Percentiles rank a stretch among this genome's conserved stretches.
These are phyloP conservation scores for Heliconius ethilla DNA, from an alignment of 2,888 invertebrate genomes.

Conservation along the genomic window DNA sequence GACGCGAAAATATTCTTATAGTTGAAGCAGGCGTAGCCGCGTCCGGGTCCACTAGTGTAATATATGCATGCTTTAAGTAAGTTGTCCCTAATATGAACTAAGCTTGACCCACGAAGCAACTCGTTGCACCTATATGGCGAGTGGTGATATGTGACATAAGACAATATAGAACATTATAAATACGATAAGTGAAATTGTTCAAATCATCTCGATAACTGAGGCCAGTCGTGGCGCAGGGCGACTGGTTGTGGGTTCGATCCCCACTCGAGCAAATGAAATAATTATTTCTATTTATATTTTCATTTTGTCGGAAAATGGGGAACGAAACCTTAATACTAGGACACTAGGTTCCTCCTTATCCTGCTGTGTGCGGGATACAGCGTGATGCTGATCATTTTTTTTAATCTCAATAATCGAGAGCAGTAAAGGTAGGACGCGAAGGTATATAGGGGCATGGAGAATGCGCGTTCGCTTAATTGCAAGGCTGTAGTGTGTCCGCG, in stretches of 20 bases:
- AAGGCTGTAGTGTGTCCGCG: conserved; percentile 49
- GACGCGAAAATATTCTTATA: no score
- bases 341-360: no score
- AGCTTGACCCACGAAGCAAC: not conserved
- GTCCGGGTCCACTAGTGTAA: no score
- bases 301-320: no score
- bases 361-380: no score
- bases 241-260: no score
- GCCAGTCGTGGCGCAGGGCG: not conserved
- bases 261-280: no score
- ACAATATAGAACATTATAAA: not conserved
- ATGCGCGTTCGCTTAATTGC: conserved; percentile 71
- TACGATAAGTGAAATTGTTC: not conserved
- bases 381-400: no score
- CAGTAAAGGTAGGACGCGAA: conserved; percentile 44
- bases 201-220: conserved; percentile 6
- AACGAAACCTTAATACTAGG: no score
- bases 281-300: no score
- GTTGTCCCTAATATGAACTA: not conserved
- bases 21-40: no score
- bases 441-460: conserved; percentile 67
- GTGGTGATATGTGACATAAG: not conserved
- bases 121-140: not conserved
- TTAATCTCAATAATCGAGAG: no score
- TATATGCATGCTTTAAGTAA: not conserved